Percentiles rank a stretch among this genome's conserved stretches.
Conservation (phyloP, 2,113 vertebrate species). For the Andinoacara biseriatus region DNA sequence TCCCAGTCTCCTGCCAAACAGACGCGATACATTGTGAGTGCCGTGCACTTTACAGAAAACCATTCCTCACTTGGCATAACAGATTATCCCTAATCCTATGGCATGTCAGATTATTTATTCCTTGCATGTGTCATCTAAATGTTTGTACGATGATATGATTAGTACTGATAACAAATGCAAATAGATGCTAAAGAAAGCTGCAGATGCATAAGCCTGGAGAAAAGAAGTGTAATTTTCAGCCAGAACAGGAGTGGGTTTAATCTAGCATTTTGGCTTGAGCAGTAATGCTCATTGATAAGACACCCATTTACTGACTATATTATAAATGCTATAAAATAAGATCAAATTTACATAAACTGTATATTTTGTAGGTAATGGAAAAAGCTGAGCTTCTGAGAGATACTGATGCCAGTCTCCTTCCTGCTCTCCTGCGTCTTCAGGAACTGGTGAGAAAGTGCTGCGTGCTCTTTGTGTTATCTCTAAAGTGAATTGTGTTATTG, state of each 20-base stretch:
- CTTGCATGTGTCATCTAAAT: conserved; percentile 4
- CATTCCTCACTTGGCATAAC: conserved; percentile 1
- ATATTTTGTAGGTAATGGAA: conserved; percentile 87
- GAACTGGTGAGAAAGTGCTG: conserved; percentile 86
- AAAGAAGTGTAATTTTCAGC: background rate
- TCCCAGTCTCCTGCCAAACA: conserved; percentile 75
- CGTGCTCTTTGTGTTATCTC: conserved; percentile 14
- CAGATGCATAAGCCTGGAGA: conserved; percentile 28
- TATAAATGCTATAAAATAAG: background rate
- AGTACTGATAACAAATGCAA: conserved; percentile 35
- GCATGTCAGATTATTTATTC: background rate
- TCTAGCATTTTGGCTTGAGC: background rate
- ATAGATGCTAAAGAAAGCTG: conserved; percentile 24
- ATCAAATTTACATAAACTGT: background rate
- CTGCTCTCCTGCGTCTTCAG: conserved; percentile 92
- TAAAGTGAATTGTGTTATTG: conserved; percentile 12
- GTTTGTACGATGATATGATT: conserved; percentile 36
- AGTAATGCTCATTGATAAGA: background rate
- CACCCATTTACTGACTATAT: background rate
- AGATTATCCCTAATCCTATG: conserved; percentile 4
- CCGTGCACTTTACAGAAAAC: conserved; percentile 32
- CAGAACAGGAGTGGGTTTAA: conserved; percentile 1
- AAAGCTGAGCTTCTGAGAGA: conserved; percentile 92
- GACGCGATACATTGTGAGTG: conserved; percentile 93
- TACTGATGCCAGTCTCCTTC: conserved; percentile 90